These are phyloP conservation scores for Catharus fuscescens DNA, from an alignment of 2,113 vertebrate species.

Conservation along the genomic window DNA sequence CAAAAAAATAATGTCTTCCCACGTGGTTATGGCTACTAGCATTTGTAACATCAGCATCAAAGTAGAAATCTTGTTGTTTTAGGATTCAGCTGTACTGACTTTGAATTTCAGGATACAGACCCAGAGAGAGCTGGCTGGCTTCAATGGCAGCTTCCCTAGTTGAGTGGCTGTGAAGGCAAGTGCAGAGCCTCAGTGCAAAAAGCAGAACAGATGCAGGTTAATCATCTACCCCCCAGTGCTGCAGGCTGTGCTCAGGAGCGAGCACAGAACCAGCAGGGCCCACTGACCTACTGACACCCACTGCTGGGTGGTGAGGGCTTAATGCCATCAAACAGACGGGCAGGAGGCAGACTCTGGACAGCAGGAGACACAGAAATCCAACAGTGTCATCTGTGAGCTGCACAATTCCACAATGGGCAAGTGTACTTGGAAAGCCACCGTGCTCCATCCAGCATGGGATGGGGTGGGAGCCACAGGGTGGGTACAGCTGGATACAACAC, in stretches of 20 bases:
- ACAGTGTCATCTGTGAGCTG: accelerated
- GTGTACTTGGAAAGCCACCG: accelerated
- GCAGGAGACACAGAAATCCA: background rate
- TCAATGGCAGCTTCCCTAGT: background rate
- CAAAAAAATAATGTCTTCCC: background rate
- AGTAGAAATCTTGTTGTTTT: background rate
- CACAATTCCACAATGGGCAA: background rate
- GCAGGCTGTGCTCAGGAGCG: background rate
- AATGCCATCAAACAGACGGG: background rate
- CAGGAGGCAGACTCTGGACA: background rate
- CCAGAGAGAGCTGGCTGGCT: background rate
- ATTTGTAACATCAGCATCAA: background rate
- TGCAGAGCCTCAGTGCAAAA: background rate
- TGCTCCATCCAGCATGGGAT: accelerated
- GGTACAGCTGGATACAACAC: background rate
- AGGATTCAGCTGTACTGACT: background rate
- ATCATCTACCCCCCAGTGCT: background rate
- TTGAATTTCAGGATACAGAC: background rate
- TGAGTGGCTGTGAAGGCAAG: background rate
- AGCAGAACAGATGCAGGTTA: background rate
- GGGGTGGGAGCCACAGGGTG: background rate
- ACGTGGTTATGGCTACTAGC: background rate
- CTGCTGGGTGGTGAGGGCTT: accelerated
- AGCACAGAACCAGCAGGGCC: background rate
- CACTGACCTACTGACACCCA: background rate